Percentiles rank a stretch among this genome's conserved stretches.
phyloP scores from a whole-genome alignment of 2,113 vertebrate genomes.

The Ascaphus truei region DNA sequence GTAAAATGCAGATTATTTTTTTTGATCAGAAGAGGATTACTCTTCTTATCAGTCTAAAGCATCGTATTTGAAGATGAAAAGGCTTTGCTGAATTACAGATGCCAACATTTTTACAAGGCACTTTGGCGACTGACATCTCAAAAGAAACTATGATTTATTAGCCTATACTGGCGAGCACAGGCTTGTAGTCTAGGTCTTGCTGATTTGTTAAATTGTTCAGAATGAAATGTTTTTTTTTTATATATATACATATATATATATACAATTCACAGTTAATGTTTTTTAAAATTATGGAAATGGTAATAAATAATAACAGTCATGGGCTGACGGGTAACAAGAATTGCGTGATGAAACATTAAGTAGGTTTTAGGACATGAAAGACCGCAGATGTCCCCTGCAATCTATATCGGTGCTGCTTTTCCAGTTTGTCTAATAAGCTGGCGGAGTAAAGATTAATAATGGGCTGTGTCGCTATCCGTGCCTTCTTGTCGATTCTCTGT shows the following conservation, averaged over 20 bases:
- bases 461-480: slow-evolving; percentile 82
- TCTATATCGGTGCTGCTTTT: slow-evolving; percentile 84
- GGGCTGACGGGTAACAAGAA: background rate
- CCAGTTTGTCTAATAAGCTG: slow-evolving; percentile 82
- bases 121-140: slow-evolving; percentile 89
- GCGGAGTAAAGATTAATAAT: slow-evolving; percentile 93
- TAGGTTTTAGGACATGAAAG: slow-evolving; percentile 25
- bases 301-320: background rate
- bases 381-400: slow-evolving; percentile 59
- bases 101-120: slow-evolving; percentile 83
- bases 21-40: slow-evolving; percentile 97
- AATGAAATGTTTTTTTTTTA: slow-evolving; percentile 75
- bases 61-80: slow-evolving; percentile 98
- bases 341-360: slow-evolving; percentile 39
- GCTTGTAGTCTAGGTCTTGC: slow-evolving; percentile 77
- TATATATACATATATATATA: no score
- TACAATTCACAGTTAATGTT: slow-evolving; percentile 53
- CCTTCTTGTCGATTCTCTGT: slow-evolving; percentile 91
- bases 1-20: slow-evolving; percentile 95
- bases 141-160: slow-evolving; percentile 98
- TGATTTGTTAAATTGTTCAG: slow-evolving; percentile 88
- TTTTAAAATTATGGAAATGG: slow-evolving; percentile 51
- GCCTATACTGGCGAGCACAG: slow-evolving; percentile 83
- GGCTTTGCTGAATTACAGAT: slow-evolving; percentile 90
- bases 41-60: slow-evolving; percentile 90